Evolutionary conservation across 2,113 vertebrate species (phyloP).

Genomic region (Hippocampus comes): DNA sequence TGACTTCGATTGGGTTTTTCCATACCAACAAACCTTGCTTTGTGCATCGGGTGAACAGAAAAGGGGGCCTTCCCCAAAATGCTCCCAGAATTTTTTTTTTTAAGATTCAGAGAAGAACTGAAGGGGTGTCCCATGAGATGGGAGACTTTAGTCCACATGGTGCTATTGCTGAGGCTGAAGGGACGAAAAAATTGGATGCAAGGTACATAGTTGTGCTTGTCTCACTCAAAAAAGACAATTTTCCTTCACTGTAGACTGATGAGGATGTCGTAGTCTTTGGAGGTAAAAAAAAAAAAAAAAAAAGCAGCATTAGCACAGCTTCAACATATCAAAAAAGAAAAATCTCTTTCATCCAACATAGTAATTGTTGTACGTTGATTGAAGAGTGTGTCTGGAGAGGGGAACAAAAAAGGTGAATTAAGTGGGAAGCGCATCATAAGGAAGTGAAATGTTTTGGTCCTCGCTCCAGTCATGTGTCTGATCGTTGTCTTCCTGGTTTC

Average conservation of each 20-base stretch:
- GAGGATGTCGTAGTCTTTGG: constrained; percentile 41
- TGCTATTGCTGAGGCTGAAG: not conserved
- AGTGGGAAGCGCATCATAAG: not conserved
- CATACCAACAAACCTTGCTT: not conserved
- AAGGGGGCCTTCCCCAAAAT: not conserved
- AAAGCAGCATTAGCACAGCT: constrained; percentile 54
- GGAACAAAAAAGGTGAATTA: constrained; percentile 23
- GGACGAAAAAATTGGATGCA: constrained; percentile 36
- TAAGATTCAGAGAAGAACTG: not conserved
- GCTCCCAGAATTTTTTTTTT: not conserved
- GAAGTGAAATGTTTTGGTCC: constrained; percentile 64
- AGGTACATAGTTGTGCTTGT: constrained; percentile 55
- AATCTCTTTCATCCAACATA: constrained; percentile 40
- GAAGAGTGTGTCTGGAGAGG: constrained; percentile 48
- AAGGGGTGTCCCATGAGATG: not conserved
- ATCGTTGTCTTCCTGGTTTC: constrained; percentile 32
- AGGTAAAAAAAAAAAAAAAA: constrained; percentile 25
- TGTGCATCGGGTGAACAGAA: not conserved
- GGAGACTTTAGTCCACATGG: not conserved
- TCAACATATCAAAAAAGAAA: constrained; percentile 12
- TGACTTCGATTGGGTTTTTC: not conserved
- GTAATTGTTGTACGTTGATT: constrained; percentile 35
- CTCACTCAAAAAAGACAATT: constrained; percentile 22
- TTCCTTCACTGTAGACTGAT: constrained; percentile 45
- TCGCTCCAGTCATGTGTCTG: constrained; percentile 50